Percentiles rank a stretch among this genome's conserved stretches.
Conservation (phyloP, 2,888 invertebrate species). For the Drosophila neutralis region DNA sequence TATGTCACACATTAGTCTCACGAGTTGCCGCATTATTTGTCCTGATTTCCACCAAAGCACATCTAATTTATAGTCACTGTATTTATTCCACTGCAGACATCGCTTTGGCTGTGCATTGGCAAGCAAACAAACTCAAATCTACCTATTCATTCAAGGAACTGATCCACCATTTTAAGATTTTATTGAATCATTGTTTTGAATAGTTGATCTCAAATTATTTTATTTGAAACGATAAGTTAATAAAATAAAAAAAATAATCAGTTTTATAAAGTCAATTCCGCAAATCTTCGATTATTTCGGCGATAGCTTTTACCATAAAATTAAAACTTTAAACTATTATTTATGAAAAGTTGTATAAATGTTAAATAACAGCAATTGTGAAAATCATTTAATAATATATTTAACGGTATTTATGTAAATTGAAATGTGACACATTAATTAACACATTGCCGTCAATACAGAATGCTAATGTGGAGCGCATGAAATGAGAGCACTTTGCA, state of each 20-base stretch:
- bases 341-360: neutral
- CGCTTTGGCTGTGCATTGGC: neutral
- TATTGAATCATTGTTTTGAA: neutral
- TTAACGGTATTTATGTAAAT: constrained; percentile 17
- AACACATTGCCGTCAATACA: constrained; percentile 35
- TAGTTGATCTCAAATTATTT: neutral
- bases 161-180: neutral
- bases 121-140: neutral
- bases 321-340: neutral
- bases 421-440: constrained; percentile 51
- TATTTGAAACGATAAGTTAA: neutral
- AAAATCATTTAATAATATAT: constrained; percentile 10
- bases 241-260: neutral
- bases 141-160: too few species aligned
- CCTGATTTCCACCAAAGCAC: neutral
- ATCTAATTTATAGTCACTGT: constrained; percentile 32
- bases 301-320: neutral
- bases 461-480: constrained; percentile 2
- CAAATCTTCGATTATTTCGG: neutral
- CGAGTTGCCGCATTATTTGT: constrained; percentile 34
- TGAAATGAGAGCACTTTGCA: constrained; percentile 5
- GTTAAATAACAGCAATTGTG: neutral
- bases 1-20: constrained; percentile 50
- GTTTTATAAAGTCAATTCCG: neutral
- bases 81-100: constrained; percentile 1